A percentile compares a stretch with the other conserved stretches of the same genome.
Evolutionary conservation across 92 coral and sea anemone genomes (phyloP).

Genomic region (Montipora capitata): DNA sequence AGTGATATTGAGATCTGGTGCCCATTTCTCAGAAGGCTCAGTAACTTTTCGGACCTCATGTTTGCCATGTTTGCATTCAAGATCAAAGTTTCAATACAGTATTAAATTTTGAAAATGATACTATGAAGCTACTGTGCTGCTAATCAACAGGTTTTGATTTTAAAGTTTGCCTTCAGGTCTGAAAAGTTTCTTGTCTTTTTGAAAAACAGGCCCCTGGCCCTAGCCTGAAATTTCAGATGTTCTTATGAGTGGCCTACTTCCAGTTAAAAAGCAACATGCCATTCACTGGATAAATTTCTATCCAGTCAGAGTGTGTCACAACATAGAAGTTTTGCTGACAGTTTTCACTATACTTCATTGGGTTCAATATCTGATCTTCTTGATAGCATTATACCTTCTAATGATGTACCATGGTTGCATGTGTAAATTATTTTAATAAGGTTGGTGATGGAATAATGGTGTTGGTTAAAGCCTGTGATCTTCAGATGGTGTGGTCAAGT

Average conservation of each 20-base stretch:
- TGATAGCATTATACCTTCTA: background rate
- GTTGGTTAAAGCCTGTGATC: constrained; percentile 17
- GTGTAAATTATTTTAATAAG: background rate
- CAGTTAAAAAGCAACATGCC: constrained; percentile 7
- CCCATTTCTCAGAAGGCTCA: constrained; percentile 11
- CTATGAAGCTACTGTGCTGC: constrained; percentile 1
- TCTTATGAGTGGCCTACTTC: background rate
- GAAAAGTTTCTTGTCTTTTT: background rate
- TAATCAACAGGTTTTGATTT: background rate
- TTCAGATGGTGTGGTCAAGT: constrained; percentile 17
- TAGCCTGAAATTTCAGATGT: constrained; percentile 7
- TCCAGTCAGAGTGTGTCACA: constrained; percentile 18
- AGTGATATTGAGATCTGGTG: constrained; percentile 15
- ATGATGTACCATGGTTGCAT: constrained; percentile 1
- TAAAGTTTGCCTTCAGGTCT: background rate
- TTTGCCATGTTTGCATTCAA: background rate
- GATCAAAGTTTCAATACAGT: background rate
- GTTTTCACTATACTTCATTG: constrained; percentile 14
- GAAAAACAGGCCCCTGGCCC: constrained; percentile 1
- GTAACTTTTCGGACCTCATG: constrained; percentile 1
- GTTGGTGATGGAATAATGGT: constrained; percentile 14
- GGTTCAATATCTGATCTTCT: background rate
- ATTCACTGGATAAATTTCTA: constrained; percentile 27
- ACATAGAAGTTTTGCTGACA: background rate
- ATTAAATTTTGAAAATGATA: background rate